Percentiles rank a stretch among this genome's conserved stretches.
Evolutionary conservation across 2,888 invertebrate species (phyloP).

Genomic region (Cheilosia grossa): DNA sequence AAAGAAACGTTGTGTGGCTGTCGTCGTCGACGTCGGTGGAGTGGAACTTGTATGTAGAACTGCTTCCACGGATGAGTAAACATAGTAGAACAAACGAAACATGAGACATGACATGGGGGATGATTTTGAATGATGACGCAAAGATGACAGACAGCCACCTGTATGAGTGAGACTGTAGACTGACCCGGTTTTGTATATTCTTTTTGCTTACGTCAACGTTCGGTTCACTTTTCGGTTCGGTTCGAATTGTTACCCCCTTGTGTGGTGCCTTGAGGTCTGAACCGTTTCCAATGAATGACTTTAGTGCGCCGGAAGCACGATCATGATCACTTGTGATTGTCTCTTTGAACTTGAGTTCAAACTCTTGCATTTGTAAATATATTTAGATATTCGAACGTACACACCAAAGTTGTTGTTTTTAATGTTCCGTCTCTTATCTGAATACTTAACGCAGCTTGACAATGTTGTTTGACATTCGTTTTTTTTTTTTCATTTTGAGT

Average conservation of each 20-base stretch:
- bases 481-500: too few relatives aligned
- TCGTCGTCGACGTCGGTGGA: slow-evolving; percentile 16
- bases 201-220: background rate
- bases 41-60: slow-evolving; percentile 31
- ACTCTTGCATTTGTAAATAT: background rate
- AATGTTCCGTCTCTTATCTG: background rate
- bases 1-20: slow-evolving; percentile 43
- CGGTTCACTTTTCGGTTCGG: too few relatives aligned
- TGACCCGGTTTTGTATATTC: slow-evolving; percentile 13
- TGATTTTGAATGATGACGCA: slow-evolving; percentile 10
- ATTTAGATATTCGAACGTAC: too few relatives aligned
- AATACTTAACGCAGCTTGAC: too few relatives aligned
- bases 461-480: too few relatives aligned
- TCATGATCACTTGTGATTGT: slow-evolving; percentile 16
- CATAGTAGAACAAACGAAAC: background rate
- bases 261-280: slow-evolving; percentile 37
- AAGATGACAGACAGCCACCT: slow-evolving; percentile 11
- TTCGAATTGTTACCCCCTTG: background rate
- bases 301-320: slow-evolving; percentile 30
- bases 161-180: slow-evolving; percentile 14
- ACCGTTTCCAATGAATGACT: slow-evolving; percentile 53
- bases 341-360: background rate
- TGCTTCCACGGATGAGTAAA: slow-evolving; percentile 23
- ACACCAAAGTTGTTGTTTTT: background rate
- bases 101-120: slow-evolving; percentile 10